A percentile compares a stretch with the other conserved stretches of the same genome.
These are phyloP conservation scores for Gallinago jamesoni DNA, from an alignment of 2,113 vertebrate species.

Conservation along the genomic window DNA sequence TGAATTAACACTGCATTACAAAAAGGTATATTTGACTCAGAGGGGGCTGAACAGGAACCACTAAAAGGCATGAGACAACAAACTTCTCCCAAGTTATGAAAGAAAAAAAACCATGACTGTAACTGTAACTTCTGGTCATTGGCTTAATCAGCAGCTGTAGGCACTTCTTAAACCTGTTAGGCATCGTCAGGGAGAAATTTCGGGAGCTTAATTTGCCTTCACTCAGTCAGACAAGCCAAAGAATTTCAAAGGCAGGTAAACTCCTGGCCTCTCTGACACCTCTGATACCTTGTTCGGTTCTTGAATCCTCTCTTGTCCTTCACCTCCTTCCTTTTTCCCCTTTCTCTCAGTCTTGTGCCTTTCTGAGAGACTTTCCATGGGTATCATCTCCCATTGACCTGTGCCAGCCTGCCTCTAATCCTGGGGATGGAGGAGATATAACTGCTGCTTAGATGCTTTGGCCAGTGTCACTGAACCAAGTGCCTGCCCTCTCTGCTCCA, in stretches of 20 bases:
- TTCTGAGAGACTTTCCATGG: neutral
- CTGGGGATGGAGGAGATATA: neutral
- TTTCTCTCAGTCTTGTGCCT: neutral
- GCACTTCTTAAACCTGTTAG: neutral
- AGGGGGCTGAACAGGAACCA: neutral
- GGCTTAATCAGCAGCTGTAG: neutral
- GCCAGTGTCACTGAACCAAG: neutral
- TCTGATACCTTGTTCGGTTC: neutral
- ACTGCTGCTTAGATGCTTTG: neutral
- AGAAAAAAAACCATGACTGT: neutral
- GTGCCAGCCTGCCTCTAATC: neutral
- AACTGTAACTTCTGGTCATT: neutral
- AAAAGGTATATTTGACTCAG: neutral
- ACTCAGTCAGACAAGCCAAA: neutral
- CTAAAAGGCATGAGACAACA: neutral
- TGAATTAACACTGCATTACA: neutral
- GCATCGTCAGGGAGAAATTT: neutral
- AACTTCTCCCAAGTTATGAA: neutral
- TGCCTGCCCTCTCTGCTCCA: neutral
- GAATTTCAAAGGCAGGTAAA: neutral
- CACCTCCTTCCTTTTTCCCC: neutral
- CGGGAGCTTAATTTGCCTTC: neutral
- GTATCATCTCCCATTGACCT: neutral
- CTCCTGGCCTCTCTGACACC: neutral
- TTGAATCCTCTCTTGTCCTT: neutral